Conservation (phyloP, 2,113 vertebrate species). For the Ammodytes dubius region DNA sequence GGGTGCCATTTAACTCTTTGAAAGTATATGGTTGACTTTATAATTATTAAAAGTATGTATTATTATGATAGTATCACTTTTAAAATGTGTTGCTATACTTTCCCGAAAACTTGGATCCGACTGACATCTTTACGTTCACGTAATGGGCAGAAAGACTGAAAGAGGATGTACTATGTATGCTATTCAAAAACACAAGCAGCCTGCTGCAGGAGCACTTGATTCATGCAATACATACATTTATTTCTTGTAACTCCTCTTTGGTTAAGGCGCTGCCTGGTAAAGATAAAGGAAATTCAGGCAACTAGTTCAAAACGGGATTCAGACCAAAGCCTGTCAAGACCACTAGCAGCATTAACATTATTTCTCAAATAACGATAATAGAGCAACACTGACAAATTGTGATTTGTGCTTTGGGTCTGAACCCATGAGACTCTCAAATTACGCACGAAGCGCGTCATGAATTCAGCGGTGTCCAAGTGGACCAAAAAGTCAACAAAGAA, state of each 20-base stretch:
- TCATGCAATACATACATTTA: background rate
- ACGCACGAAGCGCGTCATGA: conserved; percentile 60
- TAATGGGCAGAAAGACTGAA: conserved; percentile 4
- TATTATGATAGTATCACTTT: background rate
- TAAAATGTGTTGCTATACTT: no score
- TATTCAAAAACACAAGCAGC: background rate
- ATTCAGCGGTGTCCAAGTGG: conserved; percentile 42
- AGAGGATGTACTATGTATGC: background rate
- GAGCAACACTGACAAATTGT: conserved; percentile 8
- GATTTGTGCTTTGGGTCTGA: conserved; percentile 12
- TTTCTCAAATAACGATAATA: background rate
- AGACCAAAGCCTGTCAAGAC: background rate
- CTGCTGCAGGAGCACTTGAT: background rate
- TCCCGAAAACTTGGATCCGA: background rate
- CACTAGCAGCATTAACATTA: conserved; percentile 5
- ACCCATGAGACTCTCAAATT: conserved; percentile 40
- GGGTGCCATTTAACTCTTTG: conserved; percentile 55
- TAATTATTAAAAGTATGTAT: conserved; percentile 14
- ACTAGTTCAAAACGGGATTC: conserved; percentile 1
- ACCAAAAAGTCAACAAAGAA: conserved; percentile 2
- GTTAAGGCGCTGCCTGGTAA: background rate
- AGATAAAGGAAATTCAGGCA: conserved; percentile 1
- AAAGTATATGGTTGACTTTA: conserved; percentile 25
- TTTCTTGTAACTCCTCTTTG: background rate
- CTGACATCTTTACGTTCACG: background rate